phyloP scores from a whole-genome alignment of 1,140 invertebrate species.

The Aleiodes sp. region DNA sequence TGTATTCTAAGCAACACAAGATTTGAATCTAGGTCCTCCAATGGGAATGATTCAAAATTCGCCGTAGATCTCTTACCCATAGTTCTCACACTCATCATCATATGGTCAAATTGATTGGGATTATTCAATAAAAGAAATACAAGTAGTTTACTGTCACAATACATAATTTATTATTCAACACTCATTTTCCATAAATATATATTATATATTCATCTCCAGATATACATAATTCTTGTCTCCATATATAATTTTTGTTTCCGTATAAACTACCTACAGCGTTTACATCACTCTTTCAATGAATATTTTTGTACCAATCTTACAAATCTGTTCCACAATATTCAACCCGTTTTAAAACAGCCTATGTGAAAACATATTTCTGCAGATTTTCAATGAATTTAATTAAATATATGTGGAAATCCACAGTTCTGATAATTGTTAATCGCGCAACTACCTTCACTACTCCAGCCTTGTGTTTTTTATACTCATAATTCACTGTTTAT shows the following conservation, averaged over 20 bases:
- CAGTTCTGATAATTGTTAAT: too few species aligned
- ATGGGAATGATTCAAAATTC: too few species aligned
- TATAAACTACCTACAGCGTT: slow-evolving; percentile 25
- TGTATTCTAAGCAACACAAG: too few species aligned
- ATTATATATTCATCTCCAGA: slow-evolving; percentile 53
- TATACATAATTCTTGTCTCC: slow-evolving; percentile 37
- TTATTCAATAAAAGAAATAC: neutral
- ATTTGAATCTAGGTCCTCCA: neutral
- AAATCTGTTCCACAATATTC: slow-evolving; percentile 8
- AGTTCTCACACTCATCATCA: neutral
- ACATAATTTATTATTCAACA: slow-evolving; percentile 60
- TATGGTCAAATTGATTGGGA: neutral
- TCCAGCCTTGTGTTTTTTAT: neutral
- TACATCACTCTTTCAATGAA: slow-evolving; percentile 32
- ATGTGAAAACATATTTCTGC: slow-evolving; percentile 42
- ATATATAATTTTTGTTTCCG: slow-evolving; percentile 38
- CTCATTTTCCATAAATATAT: slow-evolving; percentile 60
- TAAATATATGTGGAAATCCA: neutral
- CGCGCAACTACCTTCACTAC: neutral
- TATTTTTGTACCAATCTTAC: slow-evolving; percentile 46
- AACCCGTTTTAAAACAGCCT: neutral
- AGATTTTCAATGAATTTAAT: slow-evolving; percentile 35
- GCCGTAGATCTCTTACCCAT: too few species aligned
- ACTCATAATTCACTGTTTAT: neutral
- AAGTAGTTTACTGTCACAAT: slow-evolving; percentile 41